Base-by-base conservation (phyloP, 2,797 vertebrate genomes). In the Eidolon dupreanum region DNA sequence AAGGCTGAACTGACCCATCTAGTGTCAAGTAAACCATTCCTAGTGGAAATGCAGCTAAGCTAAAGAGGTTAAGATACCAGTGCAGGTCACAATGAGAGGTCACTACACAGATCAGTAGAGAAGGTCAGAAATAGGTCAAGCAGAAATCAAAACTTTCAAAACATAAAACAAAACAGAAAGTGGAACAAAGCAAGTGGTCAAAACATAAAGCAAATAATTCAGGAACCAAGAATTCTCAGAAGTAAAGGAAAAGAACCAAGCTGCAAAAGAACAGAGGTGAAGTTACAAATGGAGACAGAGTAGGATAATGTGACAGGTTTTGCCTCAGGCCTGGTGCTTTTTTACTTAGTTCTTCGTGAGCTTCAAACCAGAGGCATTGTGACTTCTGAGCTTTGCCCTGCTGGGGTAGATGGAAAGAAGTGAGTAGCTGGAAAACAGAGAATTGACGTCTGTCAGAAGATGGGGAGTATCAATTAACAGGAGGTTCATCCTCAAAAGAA, bases 311-410 rank as follows among this genome's bases (percentile, higher is more conserved):
- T 93, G 46, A 78, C 90, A 96, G 81, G 81, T 82, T 90, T 90
- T 61, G 92, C 92, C 79, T 94, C 71, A 5, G 79, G 87, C 68
- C 33, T 2, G 20, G 31, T 24, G 5, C 63, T 85, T 78, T 93
- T 71, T 66, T 66, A 94, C 49, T 49, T 28, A 93, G 24, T 77
- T 96, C 79, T 70, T 90, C 33, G 77, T 84, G 83, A 71, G 68
- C 84, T 77, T 53, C 75, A 81, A 85, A 77, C 70, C 38, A 28
- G 17, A 79, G 79, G 71, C 59, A 79, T 84, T 84, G 41, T 57
- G 55, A 73, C 65, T 92, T 92, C 38, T 51, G 53, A 49, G 63
- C 7, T 28, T 68, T 71, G 19, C 26, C 43, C 71, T 73, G 36
- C 43, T 95, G 46, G 17, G 28, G 16, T 13, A n/a, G 10, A 31